Base-by-base conservation (phyloP, 2,113 vertebrate species). In the Indri indri region DNA sequence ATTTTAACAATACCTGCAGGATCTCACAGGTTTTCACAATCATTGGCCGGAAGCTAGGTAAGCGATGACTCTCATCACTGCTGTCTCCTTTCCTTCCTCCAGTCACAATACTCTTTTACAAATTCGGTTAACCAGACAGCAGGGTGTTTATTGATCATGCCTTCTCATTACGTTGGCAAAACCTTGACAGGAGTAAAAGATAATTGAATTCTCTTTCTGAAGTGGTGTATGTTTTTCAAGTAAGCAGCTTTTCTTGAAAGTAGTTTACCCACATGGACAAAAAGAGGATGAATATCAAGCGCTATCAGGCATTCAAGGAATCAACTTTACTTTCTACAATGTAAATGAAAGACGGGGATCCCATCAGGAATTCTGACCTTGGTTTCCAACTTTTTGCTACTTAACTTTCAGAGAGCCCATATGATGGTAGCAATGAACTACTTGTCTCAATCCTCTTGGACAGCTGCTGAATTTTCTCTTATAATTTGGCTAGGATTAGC, bases 221-320 rank as follows among this genome's bases (percentile, higher is more conserved):
- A 83, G 25, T 93, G 27, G 9, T 54, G 81, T 90, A 87, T 45
- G 18, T 23, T 63, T 95, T 94, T 90, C 82, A 76, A 94, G 81
- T 82, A 95, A 90, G 40, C 30, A 73, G 50, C 25, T 97, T 90
- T 81, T 88, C 77, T 85, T 68, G 32, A 81, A 94, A 94, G 77
- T 20, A 32, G 57, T 84, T 94, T 73, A 85, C 23, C 32, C 45
- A 34, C 16, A 30, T 42, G 32, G 9, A 3, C 6, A 40, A 81
- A 95, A 83, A 59, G 59, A 74, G 34, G 40, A 81, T 34, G 52
- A 76, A 6, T 22, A 34, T 68, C 50, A 57, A 59, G 90, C 34
- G 6, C n/a, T 27, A n/a, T 52, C 20, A 61, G 32, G 34, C 40
- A 25, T 40, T 84, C 8, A 34, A 84, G 65, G 30, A 8, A 5